Conservation (phyloP, 92 coral and sea anemone genomes). For the Virgularia gustaviana region DNA sequence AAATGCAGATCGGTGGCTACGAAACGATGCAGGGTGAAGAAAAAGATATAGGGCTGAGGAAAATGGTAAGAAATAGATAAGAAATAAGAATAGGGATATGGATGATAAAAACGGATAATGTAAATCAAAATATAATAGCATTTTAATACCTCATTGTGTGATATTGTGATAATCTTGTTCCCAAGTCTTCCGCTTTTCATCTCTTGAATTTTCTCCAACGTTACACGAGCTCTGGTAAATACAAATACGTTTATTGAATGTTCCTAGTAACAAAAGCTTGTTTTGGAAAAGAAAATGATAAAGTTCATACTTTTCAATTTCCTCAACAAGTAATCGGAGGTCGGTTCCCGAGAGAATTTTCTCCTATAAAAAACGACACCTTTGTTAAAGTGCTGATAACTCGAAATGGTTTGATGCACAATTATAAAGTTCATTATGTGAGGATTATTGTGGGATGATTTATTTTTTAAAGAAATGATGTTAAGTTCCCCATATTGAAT, state of each 20-base stretch:
- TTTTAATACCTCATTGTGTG: constrained; percentile 46
- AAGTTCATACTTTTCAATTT: constrained; percentile 54
- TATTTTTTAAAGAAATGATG: no score
- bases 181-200: constrained; percentile 69
- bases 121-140: neutral
- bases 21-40: no score
- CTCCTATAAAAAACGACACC: constrained; percentile 65
- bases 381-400: no score
- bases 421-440: no score
- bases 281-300: neutral
- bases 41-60: no score
- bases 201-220: constrained; percentile 62
- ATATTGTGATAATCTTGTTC: constrained; percentile 57
- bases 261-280: no score
- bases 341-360: constrained; percentile 94
- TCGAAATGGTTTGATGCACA: no score
- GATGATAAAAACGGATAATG: no score
- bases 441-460: no score
- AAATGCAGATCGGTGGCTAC: no score
- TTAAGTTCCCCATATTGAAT: neutral
- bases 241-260: neutral
- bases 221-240: constrained; percentile 56
- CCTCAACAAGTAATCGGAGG: constrained; percentile 67
- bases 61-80: no score
- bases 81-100: no score